Conservation (phyloP, 2,113 vertebrate genomes). For the Condylura cristata region DNA sequence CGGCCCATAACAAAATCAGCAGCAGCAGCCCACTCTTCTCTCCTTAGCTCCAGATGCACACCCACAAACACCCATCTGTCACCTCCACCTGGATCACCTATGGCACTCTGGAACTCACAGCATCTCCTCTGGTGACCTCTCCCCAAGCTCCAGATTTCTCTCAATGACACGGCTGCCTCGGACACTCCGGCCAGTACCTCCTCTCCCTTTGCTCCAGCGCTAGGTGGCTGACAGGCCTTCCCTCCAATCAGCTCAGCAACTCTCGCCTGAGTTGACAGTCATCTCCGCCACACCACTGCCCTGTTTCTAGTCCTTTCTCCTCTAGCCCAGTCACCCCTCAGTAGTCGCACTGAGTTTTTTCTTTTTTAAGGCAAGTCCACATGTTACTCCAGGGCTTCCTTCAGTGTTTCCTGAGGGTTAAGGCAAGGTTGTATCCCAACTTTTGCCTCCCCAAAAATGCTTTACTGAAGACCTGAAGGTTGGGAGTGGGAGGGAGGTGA, state of each 20-base stretch:
- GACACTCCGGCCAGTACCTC: fast-evolving
- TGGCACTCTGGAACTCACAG: fast-evolving
- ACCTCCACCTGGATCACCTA: not conserved
- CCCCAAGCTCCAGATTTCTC: not conserved
- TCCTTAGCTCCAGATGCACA: not conserved
- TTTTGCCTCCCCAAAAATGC: not conserved
- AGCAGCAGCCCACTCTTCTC: not conserved
- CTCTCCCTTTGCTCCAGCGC: not conserved
- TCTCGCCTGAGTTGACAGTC: not conserved
- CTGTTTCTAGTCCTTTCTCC: not conserved
- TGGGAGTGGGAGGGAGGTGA: not conserved
- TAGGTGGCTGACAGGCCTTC: too few relatives aligned
- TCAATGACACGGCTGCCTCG: fast-evolving
- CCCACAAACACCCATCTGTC: not conserved
- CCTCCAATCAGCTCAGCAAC: not conserved
- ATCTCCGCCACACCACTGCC: not conserved
- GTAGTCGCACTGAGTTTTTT: not conserved
- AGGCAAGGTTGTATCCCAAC: not conserved
- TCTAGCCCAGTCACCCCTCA: fast-evolving
- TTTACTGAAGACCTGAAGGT: not conserved
- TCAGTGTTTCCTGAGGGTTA: not conserved
- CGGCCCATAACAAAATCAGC: not conserved
- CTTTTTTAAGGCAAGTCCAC: not conserved
- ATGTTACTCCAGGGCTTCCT: not conserved
- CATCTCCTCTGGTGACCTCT: not conserved